Evolutionary conservation across 2,113 vertebrate species (phyloP).

Genomic region (Phoenicopterus ruber): DNA sequence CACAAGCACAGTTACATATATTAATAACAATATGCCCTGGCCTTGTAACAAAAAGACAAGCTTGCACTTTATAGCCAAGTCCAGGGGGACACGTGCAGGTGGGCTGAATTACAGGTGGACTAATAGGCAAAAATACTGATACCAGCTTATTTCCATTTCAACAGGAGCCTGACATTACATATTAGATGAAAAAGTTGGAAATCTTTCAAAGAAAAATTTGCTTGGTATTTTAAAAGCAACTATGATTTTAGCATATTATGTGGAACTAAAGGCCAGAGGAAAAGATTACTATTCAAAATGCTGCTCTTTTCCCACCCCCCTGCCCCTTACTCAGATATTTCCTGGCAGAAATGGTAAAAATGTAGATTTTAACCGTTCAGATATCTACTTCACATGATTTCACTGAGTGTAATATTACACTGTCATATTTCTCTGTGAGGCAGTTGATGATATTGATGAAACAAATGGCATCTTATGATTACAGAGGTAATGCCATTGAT

Average conservation of each 20-base stretch:
- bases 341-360: neutral
- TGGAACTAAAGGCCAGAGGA: slow-evolving; percentile 41
- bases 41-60: slow-evolving; percentile 11
- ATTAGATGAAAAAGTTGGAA: slow-evolving; percentile 22
- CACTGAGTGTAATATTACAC: neutral
- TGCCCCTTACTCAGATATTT: neutral
- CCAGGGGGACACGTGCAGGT: slow-evolving; percentile 7
- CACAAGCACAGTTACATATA: neutral
- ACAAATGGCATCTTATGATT: neutral
- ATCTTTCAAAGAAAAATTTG: slow-evolving; percentile 38
- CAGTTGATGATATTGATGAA: neutral
- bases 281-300: slow-evolving; percentile 32
- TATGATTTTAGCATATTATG: slow-evolving; percentile 22
- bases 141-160: slow-evolving; percentile 28
- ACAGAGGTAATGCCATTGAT: neutral
- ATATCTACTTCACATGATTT: neutral
- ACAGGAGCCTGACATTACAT: neutral
- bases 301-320: neutral
- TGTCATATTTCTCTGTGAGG: neutral
- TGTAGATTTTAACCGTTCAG: slow-evolving; percentile 51
- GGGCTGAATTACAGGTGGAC: neutral
- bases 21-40: slow-evolving; percentile 6
- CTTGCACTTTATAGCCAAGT: slow-evolving; percentile 20
- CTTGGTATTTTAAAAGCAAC: slow-evolving; percentile 36
- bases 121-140: slow-evolving; percentile 39